phyloP scores from a whole-genome alignment of 2,888 invertebrate species.

The Pandemis heparana region DNA sequence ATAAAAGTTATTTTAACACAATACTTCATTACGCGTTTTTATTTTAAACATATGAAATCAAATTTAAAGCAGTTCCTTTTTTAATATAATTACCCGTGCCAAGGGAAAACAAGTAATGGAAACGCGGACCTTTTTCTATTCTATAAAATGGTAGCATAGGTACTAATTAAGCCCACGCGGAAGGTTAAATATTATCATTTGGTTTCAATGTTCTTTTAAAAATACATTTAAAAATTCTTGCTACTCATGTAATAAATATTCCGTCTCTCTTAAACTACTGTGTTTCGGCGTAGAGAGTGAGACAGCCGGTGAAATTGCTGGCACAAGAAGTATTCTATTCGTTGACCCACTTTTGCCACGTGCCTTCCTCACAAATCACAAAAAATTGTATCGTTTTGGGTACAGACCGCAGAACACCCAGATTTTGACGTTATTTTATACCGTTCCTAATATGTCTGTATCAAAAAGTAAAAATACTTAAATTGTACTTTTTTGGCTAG shows the following conservation, averaged over 20 bases:
- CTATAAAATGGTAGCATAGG: slow-evolving; percentile 1
- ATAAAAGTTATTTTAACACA: background rate
- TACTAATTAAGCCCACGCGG: slow-evolving; percentile 16
- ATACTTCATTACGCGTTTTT: slow-evolving; percentile 22
- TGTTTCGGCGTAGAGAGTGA: too few species aligned
- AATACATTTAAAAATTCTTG: background rate
- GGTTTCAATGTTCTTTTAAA: slow-evolving; percentile 1
- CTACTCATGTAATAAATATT: background rate
- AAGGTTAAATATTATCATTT: slow-evolving; percentile 6
- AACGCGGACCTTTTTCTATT: background rate
- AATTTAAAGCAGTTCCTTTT: slow-evolving; percentile 15
- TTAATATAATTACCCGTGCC: slow-evolving; percentile 28
- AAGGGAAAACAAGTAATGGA: background rate
- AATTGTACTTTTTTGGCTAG: too few species aligned
- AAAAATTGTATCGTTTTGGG: too few species aligned
- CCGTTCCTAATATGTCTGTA: too few species aligned
- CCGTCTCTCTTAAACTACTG: too few species aligned
- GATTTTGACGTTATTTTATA: too few species aligned
- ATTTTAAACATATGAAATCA: slow-evolving; percentile 12
- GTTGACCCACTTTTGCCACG: too few species aligned
- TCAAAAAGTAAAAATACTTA: too few species aligned
- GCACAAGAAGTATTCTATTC: too few species aligned
- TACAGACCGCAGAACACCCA: too few species aligned
- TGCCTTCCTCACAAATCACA: too few species aligned
- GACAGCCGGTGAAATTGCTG: too few species aligned